These are phyloP conservation scores for Argya squamiceps DNA, from an alignment of 2,797 vertebrate species.

Conservation along the genomic window DNA sequence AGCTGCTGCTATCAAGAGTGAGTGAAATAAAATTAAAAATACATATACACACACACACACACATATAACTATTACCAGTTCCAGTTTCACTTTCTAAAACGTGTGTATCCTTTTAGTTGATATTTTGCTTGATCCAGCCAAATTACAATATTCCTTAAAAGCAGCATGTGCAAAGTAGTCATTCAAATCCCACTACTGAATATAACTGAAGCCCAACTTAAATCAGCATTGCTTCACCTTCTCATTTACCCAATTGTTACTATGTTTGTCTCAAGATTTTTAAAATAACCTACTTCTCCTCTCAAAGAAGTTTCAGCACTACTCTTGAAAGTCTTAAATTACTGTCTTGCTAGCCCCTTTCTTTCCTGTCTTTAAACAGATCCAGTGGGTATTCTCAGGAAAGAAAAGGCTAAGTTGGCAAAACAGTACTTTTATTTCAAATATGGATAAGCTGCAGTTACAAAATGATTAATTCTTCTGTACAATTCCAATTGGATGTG, in stretches of 20 bases:
- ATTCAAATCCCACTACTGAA: not conserved
- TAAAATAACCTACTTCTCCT: not conserved
- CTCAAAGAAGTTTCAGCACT: not conserved
- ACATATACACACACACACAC: rapidly evolving
- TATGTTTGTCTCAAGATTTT: not conserved
- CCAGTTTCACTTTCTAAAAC: not conserved
- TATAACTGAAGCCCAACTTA: not conserved
- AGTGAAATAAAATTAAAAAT: not conserved
- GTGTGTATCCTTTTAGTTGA: not conserved
- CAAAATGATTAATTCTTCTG: not conserved
- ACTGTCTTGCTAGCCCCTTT: not conserved
- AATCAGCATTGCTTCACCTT: not conserved
- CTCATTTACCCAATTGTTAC: not conserved
- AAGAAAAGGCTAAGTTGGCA: not conserved
- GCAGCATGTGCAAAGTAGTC: not conserved
- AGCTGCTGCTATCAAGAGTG: not conserved
- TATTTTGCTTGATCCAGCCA: not conserved
- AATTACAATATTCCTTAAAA: not conserved
- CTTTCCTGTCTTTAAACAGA: not conserved
- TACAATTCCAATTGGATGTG: not conserved
- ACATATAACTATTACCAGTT: not conserved
- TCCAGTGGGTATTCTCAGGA: not conserved
- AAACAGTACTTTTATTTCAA: not conserved
- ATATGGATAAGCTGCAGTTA: not conserved
- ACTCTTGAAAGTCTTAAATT: not conserved